Evolutionary conservation across 2,797 vertebrate species (phyloP).

Genomic region (Lithobates sylvaticus): DNA sequence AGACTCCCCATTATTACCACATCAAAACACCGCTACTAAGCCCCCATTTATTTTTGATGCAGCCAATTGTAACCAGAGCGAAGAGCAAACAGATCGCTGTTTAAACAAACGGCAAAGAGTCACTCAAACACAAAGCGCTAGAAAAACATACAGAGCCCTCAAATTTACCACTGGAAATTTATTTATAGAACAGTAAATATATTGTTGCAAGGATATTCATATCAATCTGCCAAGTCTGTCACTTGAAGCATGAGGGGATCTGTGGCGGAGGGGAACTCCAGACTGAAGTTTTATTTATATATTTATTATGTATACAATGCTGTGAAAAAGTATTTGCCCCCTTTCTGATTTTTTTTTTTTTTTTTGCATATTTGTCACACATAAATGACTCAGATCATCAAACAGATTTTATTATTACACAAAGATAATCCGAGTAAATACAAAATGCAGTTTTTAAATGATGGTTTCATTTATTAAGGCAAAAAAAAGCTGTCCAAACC

Average conservation of each 20-base stretch:
- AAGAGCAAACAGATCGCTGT: conserved; percentile 52
- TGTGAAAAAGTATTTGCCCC: too few relatives aligned
- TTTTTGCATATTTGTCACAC: too few relatives aligned
- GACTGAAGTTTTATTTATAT: neutral
- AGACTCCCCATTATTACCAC: conserved; percentile 54
- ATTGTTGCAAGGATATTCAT: conserved; percentile 57
- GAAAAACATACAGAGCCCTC: conserved; percentile 56
- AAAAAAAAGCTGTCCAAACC: too few relatives aligned
- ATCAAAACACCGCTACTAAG: conserved; percentile 52
- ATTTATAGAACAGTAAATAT: conserved; percentile 59
- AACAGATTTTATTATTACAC: too few relatives aligned
- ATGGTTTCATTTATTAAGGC: too few relatives aligned
- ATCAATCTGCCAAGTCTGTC: conserved; percentile 48
- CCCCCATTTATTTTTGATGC: conserved; percentile 56
- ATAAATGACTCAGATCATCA: too few relatives aligned
- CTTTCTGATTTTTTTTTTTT: too few relatives aligned
- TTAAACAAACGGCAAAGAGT: conserved; percentile 53
- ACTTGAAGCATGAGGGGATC: neutral
- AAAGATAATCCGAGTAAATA: too few relatives aligned
- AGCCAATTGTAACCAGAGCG: conserved; percentile 57
- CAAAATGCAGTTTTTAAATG: too few relatives aligned
- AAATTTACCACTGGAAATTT: conserved; percentile 53
- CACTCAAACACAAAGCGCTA: conserved; percentile 45
- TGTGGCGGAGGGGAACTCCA: neutral
- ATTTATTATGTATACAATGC: too few relatives aligned